A percentile compares a stretch with the other conserved stretches of the same genome.
Conservation (phyloP, 2,797 vertebrate species). For the Mastacembelus armatus region DNA sequence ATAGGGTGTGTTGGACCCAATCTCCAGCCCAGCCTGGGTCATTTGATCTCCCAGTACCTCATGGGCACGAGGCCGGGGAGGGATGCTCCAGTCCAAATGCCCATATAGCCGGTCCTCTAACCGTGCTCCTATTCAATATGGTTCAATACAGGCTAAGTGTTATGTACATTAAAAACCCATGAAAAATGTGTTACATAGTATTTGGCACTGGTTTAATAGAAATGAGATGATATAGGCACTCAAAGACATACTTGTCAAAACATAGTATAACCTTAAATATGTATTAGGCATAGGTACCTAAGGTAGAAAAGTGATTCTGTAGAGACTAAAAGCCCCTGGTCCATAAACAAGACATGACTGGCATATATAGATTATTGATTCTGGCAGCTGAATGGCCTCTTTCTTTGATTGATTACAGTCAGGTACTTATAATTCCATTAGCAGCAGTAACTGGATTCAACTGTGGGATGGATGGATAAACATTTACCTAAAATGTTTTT, state of each 20-base stretch:
- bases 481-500: too few relatives aligned
- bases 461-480: too few relatives aligned
- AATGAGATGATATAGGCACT: not conserved
- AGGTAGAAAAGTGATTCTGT: constrained; percentile 16
- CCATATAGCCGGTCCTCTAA: constrained; percentile 96
- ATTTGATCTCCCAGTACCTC: constrained; percentile 92
- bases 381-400: constrained; percentile 22
- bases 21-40: constrained; percentile 93
- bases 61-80: constrained; percentile 88
- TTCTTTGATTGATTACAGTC: constrained; percentile 50
- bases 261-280: not conserved
- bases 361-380: constrained; percentile 30
- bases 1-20: constrained; percentile 93
- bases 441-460: constrained; percentile 51
- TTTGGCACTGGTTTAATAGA: not conserved
- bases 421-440: constrained; percentile 53
- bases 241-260: not conserved
- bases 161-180: not conserved
- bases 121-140: constrained; percentile 86
- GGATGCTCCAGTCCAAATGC: constrained; percentile 92
- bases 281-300: not conserved
- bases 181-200: not conserved
- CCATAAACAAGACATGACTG: constrained; percentile 9
- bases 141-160: not conserved
- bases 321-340: constrained; percentile 9